Evolutionary conservation across 2,113 vertebrate genomes (phyloP).

Genomic region (Amblyornis subalaris): DNA sequence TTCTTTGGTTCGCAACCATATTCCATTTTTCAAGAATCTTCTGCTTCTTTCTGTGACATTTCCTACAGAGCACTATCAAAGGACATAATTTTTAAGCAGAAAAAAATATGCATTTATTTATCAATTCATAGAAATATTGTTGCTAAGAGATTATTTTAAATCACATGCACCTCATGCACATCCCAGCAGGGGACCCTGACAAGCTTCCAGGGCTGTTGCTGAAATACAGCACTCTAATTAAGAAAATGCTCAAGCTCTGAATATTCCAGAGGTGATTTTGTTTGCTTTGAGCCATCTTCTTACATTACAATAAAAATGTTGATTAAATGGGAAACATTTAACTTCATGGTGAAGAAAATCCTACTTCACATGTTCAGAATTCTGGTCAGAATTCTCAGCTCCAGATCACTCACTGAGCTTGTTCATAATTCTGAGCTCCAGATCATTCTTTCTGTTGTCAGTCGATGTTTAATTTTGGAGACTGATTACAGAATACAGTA

Average conservation of each 20-base stretch:
- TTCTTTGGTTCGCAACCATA: not conserved
- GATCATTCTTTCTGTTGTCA: not conserved
- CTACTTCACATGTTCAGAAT: not conserved
- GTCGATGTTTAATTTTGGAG: not conserved
- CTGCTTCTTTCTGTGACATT: not conserved
- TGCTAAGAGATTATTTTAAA: slow-evolving; percentile 1
- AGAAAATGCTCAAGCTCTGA: not conserved
- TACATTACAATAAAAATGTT: not conserved
- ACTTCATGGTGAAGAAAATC: not conserved
- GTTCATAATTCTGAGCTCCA: not conserved
- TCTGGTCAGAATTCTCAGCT: not conserved
- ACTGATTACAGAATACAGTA: not conserved
- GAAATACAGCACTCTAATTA: slow-evolving; percentile 19
- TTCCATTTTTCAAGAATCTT: not conserved
- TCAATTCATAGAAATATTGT: not conserved
- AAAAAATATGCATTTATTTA: not conserved
- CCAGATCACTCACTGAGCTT: not conserved
- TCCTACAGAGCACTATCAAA: not conserved
- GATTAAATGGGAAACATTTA: not conserved
- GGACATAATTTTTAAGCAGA: not conserved
- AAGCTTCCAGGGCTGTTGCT: not conserved
- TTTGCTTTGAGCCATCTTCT: not conserved
- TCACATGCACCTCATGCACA: not conserved
- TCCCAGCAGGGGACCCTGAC: not conserved
- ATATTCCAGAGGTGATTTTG: not conserved